Percentiles rank a stretch among this genome's conserved stretches.
These are phyloP conservation scores for Pongo abelii DNA, from an alignment of 2,113 vertebrate species.

Conservation along the genomic window DNA sequence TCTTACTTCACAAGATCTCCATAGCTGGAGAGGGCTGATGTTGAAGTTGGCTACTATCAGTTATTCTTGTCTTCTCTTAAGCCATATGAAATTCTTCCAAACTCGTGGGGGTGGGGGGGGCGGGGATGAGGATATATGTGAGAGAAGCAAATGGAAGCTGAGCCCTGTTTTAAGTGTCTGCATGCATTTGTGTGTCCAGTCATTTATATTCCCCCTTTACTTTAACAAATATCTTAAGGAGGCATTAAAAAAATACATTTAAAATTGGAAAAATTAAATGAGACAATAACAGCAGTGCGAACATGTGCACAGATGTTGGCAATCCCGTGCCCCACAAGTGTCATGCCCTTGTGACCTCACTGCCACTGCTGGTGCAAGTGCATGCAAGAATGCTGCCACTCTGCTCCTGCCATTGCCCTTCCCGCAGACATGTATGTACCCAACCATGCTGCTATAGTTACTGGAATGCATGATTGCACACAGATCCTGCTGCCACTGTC, in stretches of 20 bases:
- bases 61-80: background rate
- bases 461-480: no score
- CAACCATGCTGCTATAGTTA: no score
- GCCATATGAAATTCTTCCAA: background rate
- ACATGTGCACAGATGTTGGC: no score
- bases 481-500: no score
- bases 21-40: background rate
- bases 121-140: background rate
- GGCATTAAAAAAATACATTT: background rate
- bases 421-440: no score
- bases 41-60: background rate
- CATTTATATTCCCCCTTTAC: background rate
- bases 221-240: background rate
- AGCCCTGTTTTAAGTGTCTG: background rate
- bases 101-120: background rate
- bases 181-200: background rate
- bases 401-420: no score
- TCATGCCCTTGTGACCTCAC: no score
- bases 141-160: background rate
- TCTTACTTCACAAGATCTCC: background rate
- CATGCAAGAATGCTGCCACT: no score
- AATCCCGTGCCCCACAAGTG: no score
- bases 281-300: background rate
- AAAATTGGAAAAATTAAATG: background rate
- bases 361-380: no score